phyloP scores from a whole-genome alignment of 2,113 vertebrate genomes.

The Talpa occidentalis region DNA sequence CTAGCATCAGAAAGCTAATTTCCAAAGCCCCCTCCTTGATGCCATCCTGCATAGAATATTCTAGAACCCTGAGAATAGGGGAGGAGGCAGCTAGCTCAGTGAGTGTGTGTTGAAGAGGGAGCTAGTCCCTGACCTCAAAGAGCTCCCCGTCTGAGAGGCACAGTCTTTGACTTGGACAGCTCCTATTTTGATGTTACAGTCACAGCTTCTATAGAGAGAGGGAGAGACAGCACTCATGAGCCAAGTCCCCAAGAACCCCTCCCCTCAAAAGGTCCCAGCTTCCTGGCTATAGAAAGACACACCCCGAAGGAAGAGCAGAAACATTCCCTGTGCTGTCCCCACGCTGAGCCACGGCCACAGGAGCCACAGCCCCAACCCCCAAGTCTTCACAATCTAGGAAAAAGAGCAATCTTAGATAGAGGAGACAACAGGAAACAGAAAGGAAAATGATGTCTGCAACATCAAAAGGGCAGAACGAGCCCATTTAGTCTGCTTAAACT shows the following conservation, averaged over 20 bases:
- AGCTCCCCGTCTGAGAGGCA: background rate
- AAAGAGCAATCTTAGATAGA: background rate
- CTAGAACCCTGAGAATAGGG: background rate
- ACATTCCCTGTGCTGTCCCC: background rate
- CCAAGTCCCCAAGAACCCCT: background rate
- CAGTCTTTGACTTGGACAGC: background rate
- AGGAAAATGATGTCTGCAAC: background rate
- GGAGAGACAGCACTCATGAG: background rate
- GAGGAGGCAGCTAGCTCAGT: too few species aligned
- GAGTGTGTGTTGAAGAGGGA: background rate
- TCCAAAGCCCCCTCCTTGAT: too few species aligned
- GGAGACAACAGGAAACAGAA: background rate
- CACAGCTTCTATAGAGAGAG: background rate
- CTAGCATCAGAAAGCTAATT: background rate
- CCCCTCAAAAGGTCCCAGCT: background rate
- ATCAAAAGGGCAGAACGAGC: background rate
- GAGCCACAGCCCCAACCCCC: background rate
- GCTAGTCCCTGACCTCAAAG: background rate
- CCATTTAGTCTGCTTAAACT: background rate
- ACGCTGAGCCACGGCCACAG: background rate
- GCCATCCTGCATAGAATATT: background rate
- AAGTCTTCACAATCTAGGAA: background rate
- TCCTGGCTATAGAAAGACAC: background rate
- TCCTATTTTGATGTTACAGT: background rate
- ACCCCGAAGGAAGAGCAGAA: background rate